phyloP scores from a whole-genome alignment of 2,797 vertebrate genomes.

The Diceros bicornis region DNA sequence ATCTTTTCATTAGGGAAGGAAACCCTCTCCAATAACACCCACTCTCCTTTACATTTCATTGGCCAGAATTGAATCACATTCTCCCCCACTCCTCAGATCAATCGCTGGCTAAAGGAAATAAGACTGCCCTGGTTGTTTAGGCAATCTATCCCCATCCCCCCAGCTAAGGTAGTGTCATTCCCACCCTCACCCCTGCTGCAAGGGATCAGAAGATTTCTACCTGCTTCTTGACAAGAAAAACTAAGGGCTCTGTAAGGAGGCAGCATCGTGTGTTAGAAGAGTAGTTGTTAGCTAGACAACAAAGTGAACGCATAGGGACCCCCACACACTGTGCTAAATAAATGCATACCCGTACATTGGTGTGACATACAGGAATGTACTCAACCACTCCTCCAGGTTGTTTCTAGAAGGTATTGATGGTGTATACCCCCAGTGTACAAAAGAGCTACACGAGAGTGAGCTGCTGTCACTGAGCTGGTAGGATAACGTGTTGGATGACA shows the following conservation, averaged over 20 bases:
- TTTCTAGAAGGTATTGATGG: not conserved
- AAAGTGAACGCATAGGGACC: rapidly evolving
- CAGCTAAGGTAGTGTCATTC: not conserved
- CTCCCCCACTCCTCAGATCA: not conserved
- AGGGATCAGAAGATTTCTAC: not conserved
- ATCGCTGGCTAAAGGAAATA: not conserved
- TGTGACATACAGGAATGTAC: rapidly evolving
- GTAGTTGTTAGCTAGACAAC: not conserved
- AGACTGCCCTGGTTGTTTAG: not conserved
- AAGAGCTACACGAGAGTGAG: not conserved
- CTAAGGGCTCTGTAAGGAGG: not conserved
- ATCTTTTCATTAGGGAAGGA: not conserved
- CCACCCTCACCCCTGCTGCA: too few relatives aligned
- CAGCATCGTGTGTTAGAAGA: not conserved
- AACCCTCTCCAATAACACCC: not conserved
- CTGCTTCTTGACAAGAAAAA: not conserved
- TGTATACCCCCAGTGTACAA: not conserved
- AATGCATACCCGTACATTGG: rapidly evolving
- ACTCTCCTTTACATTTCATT: not conserved
- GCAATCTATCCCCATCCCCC: rapidly evolving
- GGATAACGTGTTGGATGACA: not conserved
- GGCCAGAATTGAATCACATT: not conserved
- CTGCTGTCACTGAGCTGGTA: not conserved
- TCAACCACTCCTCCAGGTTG: too few relatives aligned
- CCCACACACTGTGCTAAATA: not conserved